Evolutionary conservation across 2,113 vertebrate species (phyloP).

Genomic region (Agelaius phoeniceus): DNA sequence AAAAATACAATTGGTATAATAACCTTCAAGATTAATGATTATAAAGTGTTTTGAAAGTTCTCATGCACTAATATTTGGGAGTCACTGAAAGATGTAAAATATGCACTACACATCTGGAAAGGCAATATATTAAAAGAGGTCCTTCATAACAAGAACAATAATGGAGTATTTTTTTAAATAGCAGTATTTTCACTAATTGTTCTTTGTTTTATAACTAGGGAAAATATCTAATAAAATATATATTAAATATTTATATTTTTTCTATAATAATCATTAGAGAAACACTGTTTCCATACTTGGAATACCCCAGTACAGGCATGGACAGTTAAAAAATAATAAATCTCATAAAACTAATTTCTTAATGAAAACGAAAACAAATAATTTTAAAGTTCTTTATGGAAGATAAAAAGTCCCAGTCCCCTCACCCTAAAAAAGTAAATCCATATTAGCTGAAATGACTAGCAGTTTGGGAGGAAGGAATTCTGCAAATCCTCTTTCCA

Average conservation of each 20-base stretch:
- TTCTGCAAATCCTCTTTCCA: background rate
- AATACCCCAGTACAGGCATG: background rate
- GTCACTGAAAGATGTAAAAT: background rate
- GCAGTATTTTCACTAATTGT: background rate
- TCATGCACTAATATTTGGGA: constrained; percentile 6
- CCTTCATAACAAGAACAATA: background rate
- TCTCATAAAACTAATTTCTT: background rate
- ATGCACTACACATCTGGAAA: background rate
- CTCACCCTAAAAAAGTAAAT: constrained; percentile 2
- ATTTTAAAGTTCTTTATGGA: background rate
- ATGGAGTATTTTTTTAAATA: background rate
- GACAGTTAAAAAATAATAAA: background rate
- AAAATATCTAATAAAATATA: background rate
- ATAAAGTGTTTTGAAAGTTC: background rate
- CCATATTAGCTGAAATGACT: background rate
- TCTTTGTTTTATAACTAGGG: background rate
- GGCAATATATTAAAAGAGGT: background rate
- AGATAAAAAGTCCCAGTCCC: background rate
- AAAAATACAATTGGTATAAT: constrained; percentile 10
- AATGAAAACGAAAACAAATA: constrained; percentile 49
- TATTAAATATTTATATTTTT: background rate
- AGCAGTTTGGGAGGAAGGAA: background rate
- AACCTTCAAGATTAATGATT: constrained; percentile 27
- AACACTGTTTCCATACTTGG: background rate
- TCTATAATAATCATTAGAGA: background rate